Conservation (phyloP, 2,888 invertebrate species). For the Mactromeris polynyma region DNA sequence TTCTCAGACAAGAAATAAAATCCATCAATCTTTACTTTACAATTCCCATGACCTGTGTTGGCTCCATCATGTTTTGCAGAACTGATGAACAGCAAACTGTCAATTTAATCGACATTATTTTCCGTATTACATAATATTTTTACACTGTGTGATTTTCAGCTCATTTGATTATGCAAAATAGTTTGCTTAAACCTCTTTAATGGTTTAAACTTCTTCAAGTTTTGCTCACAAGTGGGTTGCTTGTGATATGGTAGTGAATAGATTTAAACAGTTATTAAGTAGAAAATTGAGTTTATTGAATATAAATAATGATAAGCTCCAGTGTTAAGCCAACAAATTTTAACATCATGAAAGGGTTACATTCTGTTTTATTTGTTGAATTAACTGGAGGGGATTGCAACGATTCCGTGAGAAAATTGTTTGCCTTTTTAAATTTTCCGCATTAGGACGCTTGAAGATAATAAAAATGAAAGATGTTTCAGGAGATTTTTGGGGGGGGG, state of each 20-base stretch:
- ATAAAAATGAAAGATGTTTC: too few relatives aligned
- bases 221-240: not conserved
- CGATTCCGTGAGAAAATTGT: not conserved
- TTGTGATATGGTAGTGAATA: not conserved
- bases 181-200: not conserved
- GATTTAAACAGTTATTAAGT: conserved; percentile 20
- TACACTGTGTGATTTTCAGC: conserved; percentile 23
- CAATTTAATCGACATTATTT: conserved; percentile 11
- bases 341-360: not conserved
- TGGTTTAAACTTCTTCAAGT: not conserved
- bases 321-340: conserved; percentile 4
- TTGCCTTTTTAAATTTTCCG: too few relatives aligned
- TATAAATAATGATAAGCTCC: conserved; percentile 6
- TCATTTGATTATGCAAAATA: conserved; percentile 16
- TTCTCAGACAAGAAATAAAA: conserved; percentile 15
- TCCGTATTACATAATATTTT: conserved; percentile 32
- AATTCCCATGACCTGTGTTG: conserved; percentile 27
- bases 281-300: conserved; percentile 29
- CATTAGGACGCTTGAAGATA: too few relatives aligned
- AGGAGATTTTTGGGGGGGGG: too few relatives aligned
- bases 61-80: conserved; percentile 5
- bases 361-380: not conserved
- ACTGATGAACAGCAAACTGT: conserved; percentile 8
- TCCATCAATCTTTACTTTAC: conserved; percentile 25
- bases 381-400: not conserved